phyloP scores from a whole-genome alignment of 2,113 vertebrate species.

The Glaucomys volans region DNA sequence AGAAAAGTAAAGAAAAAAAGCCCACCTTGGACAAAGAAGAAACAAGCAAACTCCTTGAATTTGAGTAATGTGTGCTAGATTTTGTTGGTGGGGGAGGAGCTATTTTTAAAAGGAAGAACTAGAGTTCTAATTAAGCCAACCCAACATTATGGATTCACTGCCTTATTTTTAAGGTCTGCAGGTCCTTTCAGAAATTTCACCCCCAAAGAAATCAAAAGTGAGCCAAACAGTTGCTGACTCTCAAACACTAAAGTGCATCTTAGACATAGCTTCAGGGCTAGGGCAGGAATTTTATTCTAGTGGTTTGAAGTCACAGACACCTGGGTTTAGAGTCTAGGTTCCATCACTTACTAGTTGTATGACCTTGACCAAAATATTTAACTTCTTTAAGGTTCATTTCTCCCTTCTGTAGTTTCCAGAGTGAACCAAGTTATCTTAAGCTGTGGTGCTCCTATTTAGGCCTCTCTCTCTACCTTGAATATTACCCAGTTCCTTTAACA shows the following conservation, averaged over 20 bases:
- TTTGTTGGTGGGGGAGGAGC: neutral
- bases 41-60: slow-evolving; percentile 44
- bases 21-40: neutral
- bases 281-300: neutral
- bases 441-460: neutral
- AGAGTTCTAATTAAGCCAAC: slow-evolving; percentile 33
- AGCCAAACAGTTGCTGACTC: slow-evolving; percentile 23
- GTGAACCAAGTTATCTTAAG: neutral
- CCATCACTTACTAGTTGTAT: neutral
- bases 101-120: slow-evolving; percentile 25
- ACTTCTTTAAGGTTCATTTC: slow-evolving; percentile 19
- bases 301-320: neutral
- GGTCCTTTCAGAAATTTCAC: slow-evolving; percentile 45
- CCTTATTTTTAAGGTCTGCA: slow-evolving; percentile 37
- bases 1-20: neutral
- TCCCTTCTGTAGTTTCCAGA: slow-evolving; percentile 43
- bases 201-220: neutral
- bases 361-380: neutral
- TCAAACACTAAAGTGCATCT: slow-evolving; percentile 9
- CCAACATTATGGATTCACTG: slow-evolving; percentile 26
- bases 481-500: neutral
- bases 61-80: neutral
- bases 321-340: slow-evolving; percentile 19
- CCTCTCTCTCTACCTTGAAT: neutral
- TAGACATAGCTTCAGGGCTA: neutral